These are phyloP conservation scores for Hippocampus barbouri DNA, from an alignment of 2,113 vertebrate genomes.

Conservation along the genomic window DNA sequence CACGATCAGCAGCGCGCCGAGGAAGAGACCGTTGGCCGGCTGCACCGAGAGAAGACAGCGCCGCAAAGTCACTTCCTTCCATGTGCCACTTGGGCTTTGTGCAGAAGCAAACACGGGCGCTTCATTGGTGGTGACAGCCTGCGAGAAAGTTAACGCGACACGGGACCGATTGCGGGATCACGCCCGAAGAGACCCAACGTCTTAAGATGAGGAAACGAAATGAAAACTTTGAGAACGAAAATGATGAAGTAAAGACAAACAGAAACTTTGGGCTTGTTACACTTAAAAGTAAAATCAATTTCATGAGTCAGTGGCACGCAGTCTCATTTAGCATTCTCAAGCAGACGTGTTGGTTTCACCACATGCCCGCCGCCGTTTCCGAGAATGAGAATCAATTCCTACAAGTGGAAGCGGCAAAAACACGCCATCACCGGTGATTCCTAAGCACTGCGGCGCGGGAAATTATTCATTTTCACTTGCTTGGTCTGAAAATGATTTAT, in stretches of 20 bases:
- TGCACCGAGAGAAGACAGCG: slow-evolving; percentile 50
- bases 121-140: slow-evolving; percentile 47
- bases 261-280: neutral
- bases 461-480: too few species aligned
- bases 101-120: slow-evolving; percentile 19
- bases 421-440: too few species aligned
- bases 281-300: neutral
- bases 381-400: slow-evolving; percentile 21
- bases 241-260: neutral
- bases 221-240: neutral
- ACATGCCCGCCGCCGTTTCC: neutral
- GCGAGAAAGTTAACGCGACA: slow-evolving; percentile 32
- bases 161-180: slow-evolving; percentile 28
- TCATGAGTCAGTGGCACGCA: neutral
- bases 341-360: slow-evolving; percentile 13
- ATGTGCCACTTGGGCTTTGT: slow-evolving; percentile 21
- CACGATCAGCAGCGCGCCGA: slow-evolving; percentile 88
- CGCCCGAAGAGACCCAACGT: slow-evolving; percentile 26
- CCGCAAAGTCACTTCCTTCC: slow-evolving; percentile 41
- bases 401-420: slow-evolving; percentile 7
- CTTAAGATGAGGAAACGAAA: neutral
- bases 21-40: slow-evolving; percentile 85
- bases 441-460: too few species aligned
- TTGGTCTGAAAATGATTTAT: too few species aligned
- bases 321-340: slow-evolving; percentile 9